Evolutionary conservation across 1,140 invertebrate species (phyloP), one percentile per base, ranked within the genome.

Genomic region (Drosophila obscura): DNA sequence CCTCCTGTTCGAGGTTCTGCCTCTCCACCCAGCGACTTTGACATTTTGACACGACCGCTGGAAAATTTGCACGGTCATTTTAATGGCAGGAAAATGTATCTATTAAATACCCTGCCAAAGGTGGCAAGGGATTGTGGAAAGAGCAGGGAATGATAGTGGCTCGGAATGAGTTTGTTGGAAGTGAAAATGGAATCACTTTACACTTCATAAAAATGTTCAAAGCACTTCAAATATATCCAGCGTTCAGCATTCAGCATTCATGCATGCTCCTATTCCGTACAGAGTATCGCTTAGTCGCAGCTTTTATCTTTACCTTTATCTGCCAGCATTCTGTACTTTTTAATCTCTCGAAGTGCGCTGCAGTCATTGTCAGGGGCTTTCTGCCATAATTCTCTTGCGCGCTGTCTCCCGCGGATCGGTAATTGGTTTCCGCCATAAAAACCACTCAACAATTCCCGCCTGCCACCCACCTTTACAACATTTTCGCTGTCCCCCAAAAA

Each of bases 341-440:
- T 59, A 74, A 74, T 74, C 48, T 49, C n/a, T 48, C 45, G 3
- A 22, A 53, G 43, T 39, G 43, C 71, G 6, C 26, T 75, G 71
- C 72, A 75, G 72, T 66, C 44, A 52, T 74, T 74, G 48, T 66
- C 61, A 66, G 65, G 60, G 55, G 35, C 71, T 75, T 74, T 75
- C 74, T 35, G 44, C 35, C 44, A 58, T 68, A 68, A 50, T 68
- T 35, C 66, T 43, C 0, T 35, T 13, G 9, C 15, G 13, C 41
- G 22, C 49, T 48, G 26, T 46, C 22, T 46, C 46, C 49, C 28
- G 41, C 51, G 35, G 35, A 53, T 53, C 43, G 61, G 44, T 75
- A 74, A 75, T 75, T 75, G 71, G 61, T 53, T 74, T 75, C 55
- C 48, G 19, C 46, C 11, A 51, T 46, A 28, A 74, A 56, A 63